These are phyloP conservation scores for Drosophila macrospina DNA, from an alignment of 2,888 invertebrate species.

Conservation along the genomic window DNA sequence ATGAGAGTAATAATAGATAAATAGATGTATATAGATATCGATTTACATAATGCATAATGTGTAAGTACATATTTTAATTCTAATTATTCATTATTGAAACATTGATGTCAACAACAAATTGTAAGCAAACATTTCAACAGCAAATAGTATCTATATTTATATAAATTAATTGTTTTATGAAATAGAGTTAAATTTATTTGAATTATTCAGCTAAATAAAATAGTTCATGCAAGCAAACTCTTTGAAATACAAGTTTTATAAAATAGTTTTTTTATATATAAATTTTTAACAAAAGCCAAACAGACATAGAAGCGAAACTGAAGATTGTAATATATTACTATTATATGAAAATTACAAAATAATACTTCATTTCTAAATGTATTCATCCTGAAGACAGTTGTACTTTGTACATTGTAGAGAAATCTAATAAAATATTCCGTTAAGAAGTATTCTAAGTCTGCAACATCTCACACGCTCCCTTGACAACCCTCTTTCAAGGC, in stretches of 20 bases:
- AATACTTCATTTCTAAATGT: neutral
- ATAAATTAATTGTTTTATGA: neutral
- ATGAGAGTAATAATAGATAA: constrained; percentile 15
- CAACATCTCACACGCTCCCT: constrained; percentile 43
- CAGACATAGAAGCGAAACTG: too few relatives aligned
- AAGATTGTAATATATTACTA: too few relatives aligned
- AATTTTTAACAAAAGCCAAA: too few relatives aligned
- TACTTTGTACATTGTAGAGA: neutral
- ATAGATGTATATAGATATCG: neutral
- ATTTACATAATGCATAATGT: neutral
- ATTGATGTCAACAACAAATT: neutral
- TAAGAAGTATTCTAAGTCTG: neutral
- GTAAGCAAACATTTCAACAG: neutral
- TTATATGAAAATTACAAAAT: neutral
- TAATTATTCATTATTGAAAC: neutral
- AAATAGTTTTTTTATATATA: too few relatives aligned
- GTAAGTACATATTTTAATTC: neutral
- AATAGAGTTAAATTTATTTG: too few relatives aligned
- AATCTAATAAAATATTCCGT: neutral
- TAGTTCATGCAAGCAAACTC: too few relatives aligned
- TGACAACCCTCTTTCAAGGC: constrained; percentile 25
- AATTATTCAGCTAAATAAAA: too few relatives aligned
- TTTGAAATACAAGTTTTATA: too few relatives aligned
- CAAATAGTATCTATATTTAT: neutral
- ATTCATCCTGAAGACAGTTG: neutral